Conservation (phyloP, 2,797 vertebrate species). For the Cephalopachus bancanus region DNA sequence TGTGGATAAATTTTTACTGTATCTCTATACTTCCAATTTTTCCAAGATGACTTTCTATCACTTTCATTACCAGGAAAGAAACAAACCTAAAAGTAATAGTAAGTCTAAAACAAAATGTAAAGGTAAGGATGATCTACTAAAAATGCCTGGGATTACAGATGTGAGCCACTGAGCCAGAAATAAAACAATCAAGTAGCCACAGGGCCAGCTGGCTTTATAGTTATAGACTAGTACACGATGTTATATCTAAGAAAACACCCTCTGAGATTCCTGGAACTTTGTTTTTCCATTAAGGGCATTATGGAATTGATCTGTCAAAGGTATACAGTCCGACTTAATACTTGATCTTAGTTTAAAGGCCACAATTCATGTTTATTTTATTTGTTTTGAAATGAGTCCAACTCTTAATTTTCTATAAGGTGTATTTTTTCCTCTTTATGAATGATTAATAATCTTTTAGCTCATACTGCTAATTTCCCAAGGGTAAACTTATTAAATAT, state of each 20-base stretch:
- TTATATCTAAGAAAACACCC: not conserved
- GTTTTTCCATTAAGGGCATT: not conserved
- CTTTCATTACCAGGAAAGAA: conserved; percentile 69
- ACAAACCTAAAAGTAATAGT: conserved; percentile 70
- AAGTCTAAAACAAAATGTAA: conserved; percentile 70
- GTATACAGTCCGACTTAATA: not conserved
- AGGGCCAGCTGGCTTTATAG: not conserved
- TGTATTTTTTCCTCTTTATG: not conserved
- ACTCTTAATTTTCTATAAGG: not conserved
- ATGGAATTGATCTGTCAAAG: not conserved
- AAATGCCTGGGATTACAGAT: not conserved
- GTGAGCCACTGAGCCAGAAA: not conserved
- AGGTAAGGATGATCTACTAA: conserved; percentile 48
- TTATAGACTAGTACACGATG: not conserved
- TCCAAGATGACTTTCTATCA: conserved; percentile 67
- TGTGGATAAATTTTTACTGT: conserved; percentile 11
- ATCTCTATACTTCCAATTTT: conserved; percentile 66
- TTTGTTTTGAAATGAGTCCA: conserved; percentile 42
- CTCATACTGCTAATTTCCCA: not conserved
- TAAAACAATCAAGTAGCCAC: not conserved
- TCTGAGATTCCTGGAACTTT: not conserved
- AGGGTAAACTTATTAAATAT: not conserved
- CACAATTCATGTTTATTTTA: not conserved
- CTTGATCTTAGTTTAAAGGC: not conserved
- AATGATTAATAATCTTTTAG: not conserved